Evolutionary conservation across 2,797 vertebrate genomes (phyloP), one percentile per base, ranked within the genome.

Genomic region (Sparus aurata): DNA sequence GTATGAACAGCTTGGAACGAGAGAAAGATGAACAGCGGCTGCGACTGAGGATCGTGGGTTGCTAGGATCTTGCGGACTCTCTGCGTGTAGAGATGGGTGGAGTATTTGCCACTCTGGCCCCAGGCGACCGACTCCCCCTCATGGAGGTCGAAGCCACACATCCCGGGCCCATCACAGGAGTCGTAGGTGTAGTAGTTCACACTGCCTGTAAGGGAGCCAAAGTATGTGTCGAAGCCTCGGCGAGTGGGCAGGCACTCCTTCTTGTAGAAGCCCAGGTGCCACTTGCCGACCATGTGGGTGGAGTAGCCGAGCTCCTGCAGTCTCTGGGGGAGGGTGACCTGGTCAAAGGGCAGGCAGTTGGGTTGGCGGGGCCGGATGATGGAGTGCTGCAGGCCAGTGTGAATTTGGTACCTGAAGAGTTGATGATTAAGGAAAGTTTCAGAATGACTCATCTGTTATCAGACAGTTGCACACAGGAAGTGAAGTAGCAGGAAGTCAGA

Each of bases 231-330:
- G 0, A 99, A 99, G 70, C 98, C 98, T 0, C 98, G 95, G 0
- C 97, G 96, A 0, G 98, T 99, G 54, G 98, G 98, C 83, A 99
- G 91, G 75, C 98, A 99, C 52, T 98, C 97, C 81, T 97, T 98
- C 89, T 97, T 97, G 90, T 99, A 99, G 93, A 99, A 99, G 49
- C 98, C 98, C 75, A 99, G 92, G 84, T 99, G 98, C 98, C 98
- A 99, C 82, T 99, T 99, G 66, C 98, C 98, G 12, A 99, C 97
- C 98, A 99, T 99, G 91, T 99, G 98, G 0, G 98, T 99, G 77
- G 98, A 95, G 84, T 99, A 99, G 57, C 98, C 98, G 0, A 95
- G 96, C 84, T 98, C 95, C 91, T 98, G 98, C 50, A 99, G 94
- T 77, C 96, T 97, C 94, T 99, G 97, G 0, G 98, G 98, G 76